phyloP scores from a whole-genome alignment of 35 echinoderm and acorn worm genomes.

The Ptychodera flava region DNA sequence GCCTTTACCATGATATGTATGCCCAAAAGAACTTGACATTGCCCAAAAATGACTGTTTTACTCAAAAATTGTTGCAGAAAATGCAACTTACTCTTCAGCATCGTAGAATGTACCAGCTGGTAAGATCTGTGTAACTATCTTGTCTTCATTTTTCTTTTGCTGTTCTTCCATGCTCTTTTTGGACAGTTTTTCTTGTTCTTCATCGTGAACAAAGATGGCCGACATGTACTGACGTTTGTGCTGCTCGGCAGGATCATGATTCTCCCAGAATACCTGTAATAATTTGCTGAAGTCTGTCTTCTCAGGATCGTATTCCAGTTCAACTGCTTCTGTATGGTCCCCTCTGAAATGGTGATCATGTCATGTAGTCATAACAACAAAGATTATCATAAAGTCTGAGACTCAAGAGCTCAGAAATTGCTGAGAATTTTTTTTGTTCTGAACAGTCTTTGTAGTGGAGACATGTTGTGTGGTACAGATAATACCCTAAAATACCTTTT shows the following conservation, averaged over 20 bases:
- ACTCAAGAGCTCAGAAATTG: no score
- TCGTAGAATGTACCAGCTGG: constrained; percentile 54
- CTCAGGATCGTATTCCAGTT: constrained; percentile 63
- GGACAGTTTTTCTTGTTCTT: constrained; percentile 43
- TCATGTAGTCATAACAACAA: no score
- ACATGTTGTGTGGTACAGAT: no score
- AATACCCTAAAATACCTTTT: no score
- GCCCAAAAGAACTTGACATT: no score
- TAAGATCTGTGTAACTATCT: constrained; percentile 49
- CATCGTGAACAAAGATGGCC: constrained; percentile 63
- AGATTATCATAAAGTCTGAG: no score
- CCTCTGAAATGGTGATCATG: constrained; percentile 29
- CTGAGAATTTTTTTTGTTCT: no score
- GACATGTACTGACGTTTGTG: constrained; percentile 76
- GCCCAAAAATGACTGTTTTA: no score
- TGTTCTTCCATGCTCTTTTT: constrained; percentile 35
- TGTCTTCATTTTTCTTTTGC: constrained; percentile 25
- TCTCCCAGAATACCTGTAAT: constrained; percentile 50
- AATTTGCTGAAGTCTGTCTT: constrained; percentile 33
- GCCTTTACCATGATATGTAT: no score
- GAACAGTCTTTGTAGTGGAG: no score
- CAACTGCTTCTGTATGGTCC: constrained; percentile 79
- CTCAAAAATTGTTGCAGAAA: no score
- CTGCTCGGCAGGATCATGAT: constrained; percentile 50
- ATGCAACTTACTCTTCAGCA: constrained; percentile 66